Evolutionary conservation across 2,113 vertebrate species (phyloP).

Genomic region (Isichthys henryi): DNA sequence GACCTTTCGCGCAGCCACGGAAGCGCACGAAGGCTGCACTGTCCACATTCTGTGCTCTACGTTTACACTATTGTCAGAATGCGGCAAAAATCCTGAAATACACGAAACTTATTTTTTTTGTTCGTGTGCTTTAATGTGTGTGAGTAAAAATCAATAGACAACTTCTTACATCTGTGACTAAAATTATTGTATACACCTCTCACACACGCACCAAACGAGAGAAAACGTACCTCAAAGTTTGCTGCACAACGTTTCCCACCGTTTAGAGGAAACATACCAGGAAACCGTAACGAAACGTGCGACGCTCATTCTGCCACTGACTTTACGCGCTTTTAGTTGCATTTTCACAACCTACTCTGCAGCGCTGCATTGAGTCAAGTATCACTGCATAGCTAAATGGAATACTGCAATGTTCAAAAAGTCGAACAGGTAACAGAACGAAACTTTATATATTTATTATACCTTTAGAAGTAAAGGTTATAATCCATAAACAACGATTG

Average conservation of each 20-base stretch:
- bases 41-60: not conserved
- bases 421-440: not conserved
- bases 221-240: not conserved
- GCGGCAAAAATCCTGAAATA: not conserved
- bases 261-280: not conserved
- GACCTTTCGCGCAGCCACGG: conserved; percentile 6
- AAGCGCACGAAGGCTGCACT: not conserved
- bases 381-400: not conserved
- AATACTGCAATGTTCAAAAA: not conserved
- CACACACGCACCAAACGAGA: not conserved
- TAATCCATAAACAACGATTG: not conserved
- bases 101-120: not conserved
- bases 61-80: not conserved
- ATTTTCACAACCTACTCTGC: not conserved
- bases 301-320: not conserved
- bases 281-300: not conserved
- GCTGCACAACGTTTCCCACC: not conserved
- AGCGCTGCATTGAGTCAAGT: not conserved
- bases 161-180: not conserved
- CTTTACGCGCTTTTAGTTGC: not conserved
- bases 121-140: not conserved
- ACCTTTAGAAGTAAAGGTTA: not conserved
- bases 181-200: not conserved
- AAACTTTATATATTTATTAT: not conserved
- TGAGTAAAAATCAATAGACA: not conserved